Percentiles rank a stretch among this genome's conserved stretches.
These are phyloP conservation scores for Reticulitermes speratus DNA, from an alignment of 1,140 invertebrate species.

Conservation along the genomic window DNA sequence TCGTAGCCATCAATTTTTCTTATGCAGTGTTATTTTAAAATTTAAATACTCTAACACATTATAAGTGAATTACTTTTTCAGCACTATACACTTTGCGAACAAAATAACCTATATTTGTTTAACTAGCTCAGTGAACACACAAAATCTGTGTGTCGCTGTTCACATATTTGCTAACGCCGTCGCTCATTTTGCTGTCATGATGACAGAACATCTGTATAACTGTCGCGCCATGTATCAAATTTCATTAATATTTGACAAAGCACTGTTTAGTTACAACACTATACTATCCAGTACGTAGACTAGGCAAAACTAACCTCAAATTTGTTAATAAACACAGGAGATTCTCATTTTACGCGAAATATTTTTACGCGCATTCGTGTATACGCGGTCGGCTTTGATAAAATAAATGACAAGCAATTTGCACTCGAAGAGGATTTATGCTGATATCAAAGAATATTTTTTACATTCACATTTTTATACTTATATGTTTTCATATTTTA, in stretches of 20 bases:
- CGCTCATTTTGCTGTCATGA: neutral
- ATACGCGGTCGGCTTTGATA: too few relatives aligned
- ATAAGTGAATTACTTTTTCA: neutral
- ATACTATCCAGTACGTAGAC: neutral
- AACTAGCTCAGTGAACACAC: neutral
- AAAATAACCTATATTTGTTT: neutral
- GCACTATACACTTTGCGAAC: neutral
- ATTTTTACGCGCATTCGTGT: too few relatives aligned
- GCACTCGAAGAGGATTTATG: too few relatives aligned
- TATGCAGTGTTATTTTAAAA: neutral
- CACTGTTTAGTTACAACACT: neutral
- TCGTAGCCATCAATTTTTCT: neutral
- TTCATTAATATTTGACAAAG: neutral
- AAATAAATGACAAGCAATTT: too few relatives aligned
- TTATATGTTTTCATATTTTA: too few relatives aligned
- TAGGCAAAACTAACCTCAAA: neutral
- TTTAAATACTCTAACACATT: neutral
- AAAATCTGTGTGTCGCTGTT: neutral
- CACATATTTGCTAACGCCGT: neutral
- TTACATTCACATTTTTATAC: too few relatives aligned
- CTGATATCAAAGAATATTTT: too few relatives aligned
- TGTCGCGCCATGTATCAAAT: neutral
- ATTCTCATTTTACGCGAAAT: too few relatives aligned
- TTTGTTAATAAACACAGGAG: too few relatives aligned
- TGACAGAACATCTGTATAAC: neutral